phyloP scores from a whole-genome alignment of 2,888 invertebrate genomes.

The Cecidostiba fungosa region DNA sequence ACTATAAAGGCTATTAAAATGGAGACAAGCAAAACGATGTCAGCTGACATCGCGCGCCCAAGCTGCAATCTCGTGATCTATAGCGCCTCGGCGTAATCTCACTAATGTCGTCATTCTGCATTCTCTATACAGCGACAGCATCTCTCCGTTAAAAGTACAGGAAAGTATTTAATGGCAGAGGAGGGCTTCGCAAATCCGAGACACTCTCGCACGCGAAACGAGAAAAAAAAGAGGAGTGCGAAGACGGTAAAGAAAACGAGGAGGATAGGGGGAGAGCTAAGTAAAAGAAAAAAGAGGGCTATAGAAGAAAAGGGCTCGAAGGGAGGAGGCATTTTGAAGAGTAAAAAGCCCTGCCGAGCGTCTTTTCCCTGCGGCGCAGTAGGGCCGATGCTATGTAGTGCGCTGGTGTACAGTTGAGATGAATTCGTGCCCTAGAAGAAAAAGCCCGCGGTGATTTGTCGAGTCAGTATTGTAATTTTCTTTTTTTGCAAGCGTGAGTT shows the following conservation, averaged over 20 bases:
- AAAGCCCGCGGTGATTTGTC: background rate
- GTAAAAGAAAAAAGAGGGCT: conserved; percentile 36
- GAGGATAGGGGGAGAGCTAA: background rate
- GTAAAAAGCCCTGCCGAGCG: conserved; percentile 54
- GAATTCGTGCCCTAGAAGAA: background rate
- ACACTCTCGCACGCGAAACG: conserved; percentile 22
- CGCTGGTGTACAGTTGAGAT: background rate
- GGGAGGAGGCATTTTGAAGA: conserved; percentile 34
- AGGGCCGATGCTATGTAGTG: background rate
- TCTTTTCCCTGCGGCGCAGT: conserved; percentile 27
- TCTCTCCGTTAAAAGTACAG: conserved; percentile 19
- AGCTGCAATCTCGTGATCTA: background rate
- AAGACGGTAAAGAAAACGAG: conserved; percentile 25
- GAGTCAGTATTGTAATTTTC: background rate
- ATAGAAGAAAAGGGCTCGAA: conserved; percentile 1
- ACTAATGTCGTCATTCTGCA: background rate
- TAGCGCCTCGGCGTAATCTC: background rate
- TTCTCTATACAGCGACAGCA: background rate
- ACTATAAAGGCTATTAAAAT: background rate
- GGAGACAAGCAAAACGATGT: background rate
- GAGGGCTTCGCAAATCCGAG: conserved; percentile 45
- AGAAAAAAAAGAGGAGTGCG: background rate
- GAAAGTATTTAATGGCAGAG: conserved; percentile 55
- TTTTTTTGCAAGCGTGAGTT: background rate
- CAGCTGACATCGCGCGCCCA: background rate